Evolutionary conservation across 2,888 invertebrate species (phyloP), one percentile per base, ranked within the genome.

Genomic region (Lysandra bellargus): DNA sequence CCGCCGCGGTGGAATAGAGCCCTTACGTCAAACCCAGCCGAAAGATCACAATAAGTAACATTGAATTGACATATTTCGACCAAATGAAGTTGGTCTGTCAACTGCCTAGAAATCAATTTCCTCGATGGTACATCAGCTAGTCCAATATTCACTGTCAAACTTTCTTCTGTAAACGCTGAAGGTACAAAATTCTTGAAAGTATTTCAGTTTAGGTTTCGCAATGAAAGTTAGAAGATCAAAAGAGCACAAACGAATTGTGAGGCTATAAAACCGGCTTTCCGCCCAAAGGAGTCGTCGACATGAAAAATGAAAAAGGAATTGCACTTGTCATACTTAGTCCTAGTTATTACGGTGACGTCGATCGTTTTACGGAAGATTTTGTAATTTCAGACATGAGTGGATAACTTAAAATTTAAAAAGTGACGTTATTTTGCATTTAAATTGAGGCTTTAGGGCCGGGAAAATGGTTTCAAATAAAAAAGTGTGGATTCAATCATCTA

Each of bases 231-330:
- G 84, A 87, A 88, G 92, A 92, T 93, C 91, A 93, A 87, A 92
- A 92, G 93, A 91, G 91, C 88, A 93, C 92, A 93, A 92, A 93
- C 87, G 89, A 90, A 92, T 93, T 94, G 93, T 93, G 88, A 90
- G 85, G 90, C 88, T 87, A 91, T 92, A 92, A 93, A 93, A 91
- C 88, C 88, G 88, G 87, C 92, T 92, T 93, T 94, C 91, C 92
- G 89, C 87, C 87, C 88, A 85, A 87, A 90, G 88, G 85, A 88
- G 87, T 88, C 86, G 90, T 90, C 91, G 89, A 90, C 89, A 86
- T 91, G 90, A 92, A 91, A 94, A 93, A 93, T 92, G 90, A 90
- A 92, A 92, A 91, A 90, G 88, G 90, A 91, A 92, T 92, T 86
- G 87, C 87, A 90, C 89, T 92, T 90, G 91, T 92, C 92, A 90